Percentiles rank a stretch among this genome's conserved stretches.
Evolutionary conservation across 2,888 invertebrate species (phyloP).

Genomic region (Rotaria macrura): DNA sequence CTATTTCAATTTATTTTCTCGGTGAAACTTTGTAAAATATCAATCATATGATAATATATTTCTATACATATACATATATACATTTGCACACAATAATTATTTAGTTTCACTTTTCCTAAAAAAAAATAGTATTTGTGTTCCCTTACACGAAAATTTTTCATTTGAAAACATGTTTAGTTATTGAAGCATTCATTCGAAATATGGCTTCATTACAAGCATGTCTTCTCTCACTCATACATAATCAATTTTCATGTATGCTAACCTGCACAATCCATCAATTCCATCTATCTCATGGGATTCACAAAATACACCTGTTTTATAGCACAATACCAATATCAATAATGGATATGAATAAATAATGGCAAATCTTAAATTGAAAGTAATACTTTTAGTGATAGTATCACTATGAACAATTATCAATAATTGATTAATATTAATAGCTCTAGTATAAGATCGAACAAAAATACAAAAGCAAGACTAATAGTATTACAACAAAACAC

Average conservation of each 20-base stretch:
- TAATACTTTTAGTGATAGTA: slow-evolving; percentile 20
- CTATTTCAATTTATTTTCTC: neutral
- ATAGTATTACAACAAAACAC: slow-evolving; percentile 23
- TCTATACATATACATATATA: neutral
- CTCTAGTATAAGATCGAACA: slow-evolving; percentile 62
- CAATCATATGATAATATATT: neutral
- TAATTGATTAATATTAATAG: slow-evolving; percentile 77
- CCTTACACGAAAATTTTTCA: no score
- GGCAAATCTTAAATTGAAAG: no score
- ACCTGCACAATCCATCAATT: slow-evolving; percentile 71
- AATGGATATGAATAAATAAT: no score
- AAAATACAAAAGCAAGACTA: no score
- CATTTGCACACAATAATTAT: no score
- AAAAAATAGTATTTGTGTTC: no score
- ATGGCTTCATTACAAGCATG: slow-evolving; percentile 61
- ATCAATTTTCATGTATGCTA: slow-evolving; percentile 68
- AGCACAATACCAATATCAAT: slow-evolving; percentile 73
- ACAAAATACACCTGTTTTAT: slow-evolving; percentile 73
- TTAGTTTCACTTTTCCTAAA: no score
- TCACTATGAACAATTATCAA: slow-evolving; percentile 68
- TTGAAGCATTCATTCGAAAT: slow-evolving; percentile 55
- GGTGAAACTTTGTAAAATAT: neutral
- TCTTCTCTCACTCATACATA: slow-evolving; percentile 66
- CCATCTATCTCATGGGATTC: slow-evolving; percentile 78
- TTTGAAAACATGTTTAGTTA: slow-evolving; percentile 63